Evolutionary conservation across 1,140 invertebrate genomes (phyloP).

Genomic region (Ditylenchus dipsaci): DNA sequence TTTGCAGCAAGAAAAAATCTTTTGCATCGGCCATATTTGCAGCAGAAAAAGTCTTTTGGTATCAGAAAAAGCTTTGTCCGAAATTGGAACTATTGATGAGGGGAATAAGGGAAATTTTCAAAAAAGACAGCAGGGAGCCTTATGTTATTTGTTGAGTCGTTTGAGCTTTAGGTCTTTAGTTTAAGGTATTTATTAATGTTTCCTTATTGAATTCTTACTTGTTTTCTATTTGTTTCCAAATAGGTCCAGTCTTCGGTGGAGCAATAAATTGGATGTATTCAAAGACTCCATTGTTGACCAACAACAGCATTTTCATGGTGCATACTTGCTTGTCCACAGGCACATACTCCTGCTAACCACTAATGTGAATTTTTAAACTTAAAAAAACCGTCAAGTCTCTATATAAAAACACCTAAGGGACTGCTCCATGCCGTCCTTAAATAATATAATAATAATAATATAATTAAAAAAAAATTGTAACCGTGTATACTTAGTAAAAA

Average conservation of each 20-base stretch:
- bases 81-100: not conserved
- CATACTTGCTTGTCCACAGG: conserved; percentile 17
- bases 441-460: too few relatives aligned
- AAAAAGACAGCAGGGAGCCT: not conserved
- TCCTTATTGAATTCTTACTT: conserved; percentile 1
- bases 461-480: too few relatives aligned
- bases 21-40: too few relatives aligned
- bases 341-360: conserved; percentile 7
- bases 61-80: not conserved
- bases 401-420: too few relatives aligned
- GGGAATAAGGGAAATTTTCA: not conserved
- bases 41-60: too few relatives aligned
- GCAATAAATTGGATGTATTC: conserved; percentile 30
- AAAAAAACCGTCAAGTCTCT: too few relatives aligned
- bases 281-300: conserved; percentile 29
- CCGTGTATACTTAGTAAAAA: too few relatives aligned
- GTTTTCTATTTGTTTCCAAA: conserved; percentile 8
- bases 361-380: not conserved
- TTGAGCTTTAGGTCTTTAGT: too few relatives aligned
- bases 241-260: conserved; percentile 28
- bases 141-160: not conserved
- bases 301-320: conserved; percentile 14
- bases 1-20: too few relatives aligned
- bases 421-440: too few relatives aligned
- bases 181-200: conserved; percentile 8